phyloP scores from a whole-genome alignment of 2,113 vertebrate species.

The Triplophysa dalaica region DNA sequence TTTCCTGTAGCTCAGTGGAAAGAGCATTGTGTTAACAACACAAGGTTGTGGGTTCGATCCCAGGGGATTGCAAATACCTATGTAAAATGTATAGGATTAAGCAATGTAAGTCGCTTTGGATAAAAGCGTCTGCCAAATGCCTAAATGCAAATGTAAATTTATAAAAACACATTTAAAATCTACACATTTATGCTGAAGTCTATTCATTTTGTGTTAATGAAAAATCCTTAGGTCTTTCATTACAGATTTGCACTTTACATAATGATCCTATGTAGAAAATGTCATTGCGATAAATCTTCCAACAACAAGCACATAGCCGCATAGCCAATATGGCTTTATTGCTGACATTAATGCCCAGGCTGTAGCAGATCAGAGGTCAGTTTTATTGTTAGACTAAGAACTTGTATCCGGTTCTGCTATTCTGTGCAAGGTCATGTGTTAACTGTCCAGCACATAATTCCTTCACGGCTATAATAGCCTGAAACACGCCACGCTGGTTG shows the following conservation, averaged over 20 bases:
- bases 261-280: conserved; percentile 14
- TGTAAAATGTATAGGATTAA: too few relatives aligned
- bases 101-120: too few relatives aligned
- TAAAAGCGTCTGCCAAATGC: too few relatives aligned
- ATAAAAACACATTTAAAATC: too few relatives aligned
- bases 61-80: too few relatives aligned
- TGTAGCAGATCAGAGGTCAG: conserved; percentile 39
- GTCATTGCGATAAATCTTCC: conserved; percentile 42
- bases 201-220: too few relatives aligned
- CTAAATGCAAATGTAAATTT: too few relatives aligned
- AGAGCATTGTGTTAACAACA: too few relatives aligned
- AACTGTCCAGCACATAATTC: conserved; percentile 44
- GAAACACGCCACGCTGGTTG: not conserved
- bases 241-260: conserved; percentile 21
- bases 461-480: conserved; percentile 36
- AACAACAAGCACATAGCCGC: conserved; percentile 18
- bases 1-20: too few relatives aligned
- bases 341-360: conserved; percentile 30
- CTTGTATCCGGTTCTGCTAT: conserved; percentile 13
- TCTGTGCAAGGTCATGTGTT: conserved; percentile 45
- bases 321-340: conserved; percentile 32
- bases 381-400: conserved; percentile 17
- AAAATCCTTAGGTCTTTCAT: not conserved
- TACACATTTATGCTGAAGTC: too few relatives aligned
- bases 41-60: too few relatives aligned